Evolutionary conservation across 2,888 invertebrate species (phyloP), one percentile per base, ranked within the genome.

Genomic region (Protula sp.): DNA sequence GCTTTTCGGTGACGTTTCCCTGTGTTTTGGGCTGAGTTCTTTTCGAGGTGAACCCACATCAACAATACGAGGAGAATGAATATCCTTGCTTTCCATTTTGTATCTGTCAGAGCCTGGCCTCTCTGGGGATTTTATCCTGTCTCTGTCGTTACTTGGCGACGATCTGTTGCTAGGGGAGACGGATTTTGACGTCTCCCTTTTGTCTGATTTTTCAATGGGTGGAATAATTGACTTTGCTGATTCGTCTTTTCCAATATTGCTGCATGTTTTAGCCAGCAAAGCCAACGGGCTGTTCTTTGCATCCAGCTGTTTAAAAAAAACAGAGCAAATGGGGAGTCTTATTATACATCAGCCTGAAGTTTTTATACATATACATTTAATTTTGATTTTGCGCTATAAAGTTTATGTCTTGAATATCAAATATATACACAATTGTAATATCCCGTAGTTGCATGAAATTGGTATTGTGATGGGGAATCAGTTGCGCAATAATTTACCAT

Each of bases 261-360:
- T 94, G 85, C 95, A 97, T 24, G 97, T 97, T 84, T 94, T 94
- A 64, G 95, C 95, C 80, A 97, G 84, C 65, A 97, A 84, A 64
- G 95, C 95, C 80, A 97, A 83, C 1, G 95, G 95, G 83, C 93
- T 94, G 84, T 95, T 94, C 84, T 94, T 94, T 65, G 94, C 90
- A 80, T 95, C 94, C 88, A 94, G 86, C 94, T 95, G 87, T 69
- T 89, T 89, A 82, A 83, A 28, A 52, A 27, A 51, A 48, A 29
- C n/a, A n/a, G n/a, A n/a, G n/a, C n/a, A n/a, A n/a, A n/a, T n/a
- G n/a, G n/a, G n/a, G n/a, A n/a, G n/a, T n/a, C n/a, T n/a, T n/a
- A n/a, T n/a, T n/a, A n/a, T n/a, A n/a, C n/a, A n/a, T n/a, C n/a
- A n/a, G n/a, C n/a, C n/a, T n/a, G n/a, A n/a, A n/a, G n/a, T n/a